phyloP scores from a whole-genome alignment of 2,113 vertebrate species.

The Ictalurus punctatus region DNA sequence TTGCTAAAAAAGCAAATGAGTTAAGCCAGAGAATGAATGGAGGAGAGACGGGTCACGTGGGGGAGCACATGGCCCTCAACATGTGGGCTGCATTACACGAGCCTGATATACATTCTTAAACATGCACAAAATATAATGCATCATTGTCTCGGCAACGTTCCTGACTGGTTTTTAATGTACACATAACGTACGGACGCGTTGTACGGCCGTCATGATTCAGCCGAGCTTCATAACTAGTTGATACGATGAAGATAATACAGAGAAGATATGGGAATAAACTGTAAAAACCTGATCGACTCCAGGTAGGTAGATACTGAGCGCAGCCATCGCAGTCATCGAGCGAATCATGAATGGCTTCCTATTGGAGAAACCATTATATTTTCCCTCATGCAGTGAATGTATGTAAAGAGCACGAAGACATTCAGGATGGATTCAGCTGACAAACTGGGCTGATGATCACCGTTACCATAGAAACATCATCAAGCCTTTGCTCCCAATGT shows the following conservation, averaged over 20 bases:
- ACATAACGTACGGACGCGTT: not conserved
- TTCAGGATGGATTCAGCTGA: too few species aligned
- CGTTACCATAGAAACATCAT: not conserved
- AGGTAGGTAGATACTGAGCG: not conserved
- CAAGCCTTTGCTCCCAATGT: too few species aligned
- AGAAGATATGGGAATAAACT: not conserved
- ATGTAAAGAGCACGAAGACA: not conserved
- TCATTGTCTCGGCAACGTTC: not conserved
- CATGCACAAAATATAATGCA: not conserved
- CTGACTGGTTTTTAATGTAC: not conserved
- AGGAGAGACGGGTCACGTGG: not conserved
- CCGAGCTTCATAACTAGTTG: not conserved
- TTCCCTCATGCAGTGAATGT: not conserved
- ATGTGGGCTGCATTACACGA: not conserved
- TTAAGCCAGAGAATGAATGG: not conserved
- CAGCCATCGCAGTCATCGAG: too few species aligned
- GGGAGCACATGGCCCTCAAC: not conserved
- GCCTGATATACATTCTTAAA: not conserved
- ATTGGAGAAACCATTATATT: not conserved
- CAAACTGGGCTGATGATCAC: not conserved
- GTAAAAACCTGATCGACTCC: not conserved
- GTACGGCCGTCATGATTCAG: not conserved
- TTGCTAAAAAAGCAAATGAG: constrained; percentile 12
- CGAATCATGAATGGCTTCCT: not conserved
- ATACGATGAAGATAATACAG: not conserved